Conservation (phyloP, 2,888 invertebrate species). For the Drosophila emarginata region DNA sequence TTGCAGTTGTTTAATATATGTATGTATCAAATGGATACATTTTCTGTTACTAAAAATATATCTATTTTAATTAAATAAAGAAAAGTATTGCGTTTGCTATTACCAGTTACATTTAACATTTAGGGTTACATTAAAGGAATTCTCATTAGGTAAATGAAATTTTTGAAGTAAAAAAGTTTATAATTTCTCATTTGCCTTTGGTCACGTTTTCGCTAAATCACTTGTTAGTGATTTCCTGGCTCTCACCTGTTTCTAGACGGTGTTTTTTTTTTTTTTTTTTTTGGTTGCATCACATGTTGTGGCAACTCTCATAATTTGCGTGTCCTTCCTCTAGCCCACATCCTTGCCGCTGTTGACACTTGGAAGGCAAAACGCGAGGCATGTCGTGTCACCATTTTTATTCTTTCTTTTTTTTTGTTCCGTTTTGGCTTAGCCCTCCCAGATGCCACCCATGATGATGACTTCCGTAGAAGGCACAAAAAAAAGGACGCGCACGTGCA, state of each 20-base stretch:
- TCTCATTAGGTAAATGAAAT: not conserved
- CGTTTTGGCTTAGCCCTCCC: slow-evolving; percentile 5
- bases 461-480: slow-evolving; percentile 44
- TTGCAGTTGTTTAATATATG: too few relatives aligned
- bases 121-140: too few relatives aligned
- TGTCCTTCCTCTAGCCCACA: slow-evolving; percentile 21
- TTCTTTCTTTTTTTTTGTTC: slow-evolving; percentile 19
- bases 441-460: slow-evolving; percentile 43
- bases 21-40: too few relatives aligned
- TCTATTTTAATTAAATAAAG: too few relatives aligned
- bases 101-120: not conserved
- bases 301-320: slow-evolving; percentile 22
- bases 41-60: too few relatives aligned
- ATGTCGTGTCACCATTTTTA: slow-evolving; percentile 59
- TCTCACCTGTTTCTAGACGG: not conserved
- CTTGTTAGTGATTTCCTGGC: slow-evolving; percentile 10
- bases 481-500: slow-evolving; percentile 63
- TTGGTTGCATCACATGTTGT: slow-evolving; percentile 8
- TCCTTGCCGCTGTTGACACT: slow-evolving; percentile 31
- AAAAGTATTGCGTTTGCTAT: not conserved
- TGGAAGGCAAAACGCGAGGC: slow-evolving; percentile 51
- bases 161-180: not conserved
- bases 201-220: slow-evolving; percentile 7
- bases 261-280: not conserved
- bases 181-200: not conserved